These are phyloP conservation scores for Oostethus manadensis DNA, from an alignment of 2,113 vertebrate species.

Conservation along the genomic window DNA sequence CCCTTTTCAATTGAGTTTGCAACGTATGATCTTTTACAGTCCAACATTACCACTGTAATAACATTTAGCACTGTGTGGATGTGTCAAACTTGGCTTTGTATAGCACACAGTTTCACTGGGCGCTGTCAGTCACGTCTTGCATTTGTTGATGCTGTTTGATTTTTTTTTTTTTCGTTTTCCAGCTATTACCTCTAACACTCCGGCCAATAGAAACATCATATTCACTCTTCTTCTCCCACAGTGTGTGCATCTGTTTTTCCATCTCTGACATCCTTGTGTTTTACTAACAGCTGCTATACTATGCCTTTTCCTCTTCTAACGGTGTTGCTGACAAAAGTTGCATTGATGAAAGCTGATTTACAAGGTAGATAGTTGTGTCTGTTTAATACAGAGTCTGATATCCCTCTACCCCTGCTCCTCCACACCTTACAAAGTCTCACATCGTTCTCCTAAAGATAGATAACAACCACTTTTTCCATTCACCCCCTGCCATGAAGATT, in stretches of 20 bases:
- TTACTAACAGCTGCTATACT: slow-evolving; percentile 93
- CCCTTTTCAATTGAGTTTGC: slow-evolving; percentile 27
- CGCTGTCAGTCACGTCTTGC: slow-evolving; percentile 39
- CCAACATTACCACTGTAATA: slow-evolving; percentile 32
- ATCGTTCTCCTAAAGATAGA: slow-evolving; percentile 30
- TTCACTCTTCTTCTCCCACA: slow-evolving; percentile 14
- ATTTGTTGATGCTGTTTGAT: slow-evolving; percentile 47
- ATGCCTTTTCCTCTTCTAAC: slow-evolving; percentile 85
- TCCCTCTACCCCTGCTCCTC: slow-evolving; percentile 25
- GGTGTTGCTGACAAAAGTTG: slow-evolving; percentile 94
- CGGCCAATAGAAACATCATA: slow-evolving; percentile 51
- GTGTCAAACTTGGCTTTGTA: slow-evolving; percentile 13
- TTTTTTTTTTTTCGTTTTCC: not conserved
- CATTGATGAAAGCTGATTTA: slow-evolving; percentile 99
- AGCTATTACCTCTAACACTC: slow-evolving; percentile 27
- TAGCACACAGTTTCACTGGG: not conserved
- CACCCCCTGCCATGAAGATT: slow-evolving; percentile 31
- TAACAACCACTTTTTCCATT: slow-evolving; percentile 27
- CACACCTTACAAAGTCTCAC: slow-evolving; percentile 22
- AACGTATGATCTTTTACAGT: slow-evolving; percentile 37
- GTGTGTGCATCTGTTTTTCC: slow-evolving; percentile 56
- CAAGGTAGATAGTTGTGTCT: slow-evolving; percentile 95
- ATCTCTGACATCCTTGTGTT: slow-evolving; percentile 82
- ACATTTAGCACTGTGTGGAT: slow-evolving; percentile 14
- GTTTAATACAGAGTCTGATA: slow-evolving; percentile 84